These are phyloP conservation scores for Tetraodon nigroviridis DNA, from an alignment of 2,113 vertebrate genomes.

Conservation along the genomic window DNA sequence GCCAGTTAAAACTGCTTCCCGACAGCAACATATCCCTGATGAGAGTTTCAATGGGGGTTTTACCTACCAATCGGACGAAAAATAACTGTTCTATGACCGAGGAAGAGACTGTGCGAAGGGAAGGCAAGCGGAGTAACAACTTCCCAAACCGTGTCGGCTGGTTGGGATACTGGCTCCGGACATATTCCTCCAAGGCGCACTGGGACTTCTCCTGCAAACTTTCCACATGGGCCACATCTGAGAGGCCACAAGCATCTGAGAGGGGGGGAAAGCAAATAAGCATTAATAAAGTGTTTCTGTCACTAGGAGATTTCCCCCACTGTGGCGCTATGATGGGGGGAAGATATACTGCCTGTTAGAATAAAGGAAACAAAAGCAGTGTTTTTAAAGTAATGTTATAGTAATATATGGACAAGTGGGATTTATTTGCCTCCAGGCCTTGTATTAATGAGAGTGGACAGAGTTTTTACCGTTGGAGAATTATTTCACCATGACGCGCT, in stretches of 20 bases:
- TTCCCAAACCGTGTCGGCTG: constrained; percentile 99
- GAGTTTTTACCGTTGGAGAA: background rate
- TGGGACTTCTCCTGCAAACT: constrained; percentile 99
- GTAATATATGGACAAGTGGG: constrained; percentile 15
- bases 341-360: constrained; percentile 40
- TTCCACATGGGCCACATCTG: constrained; percentile 99
- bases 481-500: no score
- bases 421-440: constrained; percentile 7
- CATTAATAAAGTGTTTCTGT: constrained; percentile 66
- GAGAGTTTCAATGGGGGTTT: constrained; percentile 99
- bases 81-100: constrained; percentile 99
- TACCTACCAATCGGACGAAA: constrained; percentile 99
- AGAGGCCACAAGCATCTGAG: constrained; percentile 98
- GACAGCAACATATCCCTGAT: constrained; percentile 99
- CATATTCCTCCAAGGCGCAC: constrained; percentile 99
- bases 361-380: constrained; percentile 2
- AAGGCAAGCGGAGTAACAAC: constrained; percentile 98
- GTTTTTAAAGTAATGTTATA: background rate
- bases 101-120: constrained; percentile 98
- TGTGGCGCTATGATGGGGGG: constrained; percentile 28
- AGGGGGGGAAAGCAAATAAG: constrained; percentile 72
- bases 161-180: constrained; percentile 99
- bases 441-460: background rate
- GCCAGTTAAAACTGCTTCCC: constrained; percentile 99
- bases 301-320: constrained; percentile 39